phyloP scores from a whole-genome alignment of 2,797 vertebrate genomes.

The Pseudomugil gertrudae region DNA sequence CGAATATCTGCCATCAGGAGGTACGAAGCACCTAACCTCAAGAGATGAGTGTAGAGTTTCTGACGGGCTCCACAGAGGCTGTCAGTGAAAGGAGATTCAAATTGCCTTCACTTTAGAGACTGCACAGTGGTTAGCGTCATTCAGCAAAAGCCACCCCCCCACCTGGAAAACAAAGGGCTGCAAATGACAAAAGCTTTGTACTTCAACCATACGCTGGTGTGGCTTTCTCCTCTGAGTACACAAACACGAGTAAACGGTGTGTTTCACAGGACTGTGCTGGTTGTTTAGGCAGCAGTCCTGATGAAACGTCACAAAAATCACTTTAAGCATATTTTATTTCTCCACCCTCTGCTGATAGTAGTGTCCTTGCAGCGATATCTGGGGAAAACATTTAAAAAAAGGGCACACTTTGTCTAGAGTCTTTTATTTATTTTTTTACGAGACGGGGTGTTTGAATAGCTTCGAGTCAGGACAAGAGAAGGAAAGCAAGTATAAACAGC shows the following conservation, averaged over 20 bases:
- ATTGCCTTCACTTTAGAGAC: slow-evolving; percentile 49
- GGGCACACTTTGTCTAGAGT: slow-evolving; percentile 39
- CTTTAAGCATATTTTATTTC: not conserved
- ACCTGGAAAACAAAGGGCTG: not conserved
- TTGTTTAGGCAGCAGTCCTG: not conserved
- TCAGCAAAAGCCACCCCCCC: slow-evolving; percentile 27
- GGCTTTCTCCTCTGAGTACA: not conserved
- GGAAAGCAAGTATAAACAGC: slow-evolving; percentile 65
- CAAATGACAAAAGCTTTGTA: not conserved
- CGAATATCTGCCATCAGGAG: slow-evolving; percentile 59
- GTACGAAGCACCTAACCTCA: slow-evolving; percentile 56
- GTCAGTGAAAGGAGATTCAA: slow-evolving; percentile 60
- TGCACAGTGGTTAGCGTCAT: slow-evolving; percentile 23
- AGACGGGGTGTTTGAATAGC: slow-evolving; percentile 69
- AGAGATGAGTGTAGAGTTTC: slow-evolving; percentile 67
- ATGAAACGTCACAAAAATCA: not conserved
- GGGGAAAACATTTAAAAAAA: not conserved
- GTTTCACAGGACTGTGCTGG: not conserved
- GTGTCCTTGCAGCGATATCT: slow-evolving; percentile 21
- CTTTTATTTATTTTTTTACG: slow-evolving; percentile 46
- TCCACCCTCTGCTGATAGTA: not conserved
- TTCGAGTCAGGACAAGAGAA: slow-evolving; percentile 37
- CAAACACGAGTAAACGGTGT: not conserved
- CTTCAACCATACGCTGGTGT: not conserved
- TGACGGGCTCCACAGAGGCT: slow-evolving; percentile 28